Base-by-base conservation (phyloP, 2,113 vertebrate genomes). In the Scolopax mira region DNA sequence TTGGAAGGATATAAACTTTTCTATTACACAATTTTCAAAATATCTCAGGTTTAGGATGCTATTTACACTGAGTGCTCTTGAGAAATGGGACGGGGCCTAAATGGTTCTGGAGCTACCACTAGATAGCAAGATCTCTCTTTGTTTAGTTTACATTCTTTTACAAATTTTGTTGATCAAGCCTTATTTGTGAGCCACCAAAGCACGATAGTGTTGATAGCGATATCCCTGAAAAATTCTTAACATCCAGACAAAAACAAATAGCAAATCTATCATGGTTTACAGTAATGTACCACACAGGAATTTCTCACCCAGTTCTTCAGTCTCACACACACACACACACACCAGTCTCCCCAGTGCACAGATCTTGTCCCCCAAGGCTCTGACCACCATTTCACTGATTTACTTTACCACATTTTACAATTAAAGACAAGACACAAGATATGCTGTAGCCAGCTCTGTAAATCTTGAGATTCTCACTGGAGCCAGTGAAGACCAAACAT, bases 171-270 rank as follows among this genome's bases (percentile, higher is more conserved):
- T 31, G 9, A 49, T 41, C 42, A 69, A 73, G 46, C 9, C 37
- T 77, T 78, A 60, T 24, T 65, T 31, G 49, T 84, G 69, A 88
- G 49, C 18, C 49, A 61, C 19, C 10, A 33, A 1, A 2, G 41
- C 33, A 65, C 0, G 3, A 70, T 0, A 57, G 24, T 2, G 1
- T 10, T 66, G 51, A 24, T 4, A 75, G 42, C 8, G 22, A 37
- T 61, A 52, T 31, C n/a, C 62, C 79, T 30, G 39, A 75, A 46
- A 62, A 55, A 71, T 60, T 41, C 24, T 35, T 21, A 49, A 82
- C 30, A 61, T 88, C 52, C 75, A 64, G 52, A 49, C 41, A 79
- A 28, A 61, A 85, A 69, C 17, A 81, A 4, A 0, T 3, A 79
- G 66, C 46, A 90, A 79, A 89, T 28, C 33, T 10, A 62, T 39